These are phyloP conservation scores for Lasaia peninsularis DNA, from an alignment of 1,140 invertebrate genomes.

Conservation along the genomic window DNA sequence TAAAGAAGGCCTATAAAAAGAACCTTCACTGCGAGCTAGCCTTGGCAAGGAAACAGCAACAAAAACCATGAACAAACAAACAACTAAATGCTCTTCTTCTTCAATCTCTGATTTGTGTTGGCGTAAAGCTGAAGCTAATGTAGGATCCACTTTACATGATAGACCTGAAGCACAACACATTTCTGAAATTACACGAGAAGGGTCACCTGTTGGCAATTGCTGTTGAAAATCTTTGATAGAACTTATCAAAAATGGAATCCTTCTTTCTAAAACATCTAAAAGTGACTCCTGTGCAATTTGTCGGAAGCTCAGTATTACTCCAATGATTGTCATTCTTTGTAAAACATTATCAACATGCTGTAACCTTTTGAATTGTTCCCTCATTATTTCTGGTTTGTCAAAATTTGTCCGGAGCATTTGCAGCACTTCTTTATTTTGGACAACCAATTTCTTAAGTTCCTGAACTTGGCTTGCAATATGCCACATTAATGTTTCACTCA, in stretches of 20 bases:
- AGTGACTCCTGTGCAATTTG: slow-evolving; percentile 95
- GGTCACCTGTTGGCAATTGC: slow-evolving; percentile 93
- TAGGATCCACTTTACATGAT: slow-evolving; percentile 95
- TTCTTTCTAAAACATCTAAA: slow-evolving; percentile 94
- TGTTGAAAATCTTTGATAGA: slow-evolving; percentile 97
- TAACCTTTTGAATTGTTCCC: slow-evolving; percentile 94
- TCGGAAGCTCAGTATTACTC: slow-evolving; percentile 97
- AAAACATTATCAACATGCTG: slow-evolving; percentile 95
- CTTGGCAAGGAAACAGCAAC: slow-evolving; percentile 98
- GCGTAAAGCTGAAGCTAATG: slow-evolving; percentile 91
- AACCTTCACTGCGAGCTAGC: slow-evolving; percentile 93
- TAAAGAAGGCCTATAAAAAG: slow-evolving; percentile 92
- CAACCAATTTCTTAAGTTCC: slow-evolving; percentile 96
- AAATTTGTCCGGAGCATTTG: slow-evolving; percentile 95
- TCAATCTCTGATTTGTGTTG: slow-evolving; percentile 92
- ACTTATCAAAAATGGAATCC: slow-evolving; percentile 97
- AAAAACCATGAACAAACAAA: slow-evolving; percentile 98
- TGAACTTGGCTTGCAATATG: slow-evolving; percentile 98
- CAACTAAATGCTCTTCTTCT: slow-evolving; percentile 93
- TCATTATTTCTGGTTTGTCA: slow-evolving; percentile 98
- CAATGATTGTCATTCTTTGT: slow-evolving; percentile 98
- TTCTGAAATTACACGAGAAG: slow-evolving; percentile 95
- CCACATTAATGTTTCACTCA: slow-evolving; percentile 98
- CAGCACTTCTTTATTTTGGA: slow-evolving; percentile 94
- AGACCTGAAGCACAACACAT: slow-evolving; percentile 98